Evolutionary conservation across 2,888 invertebrate genomes (phyloP).

Genomic region (Priocnemis perturbator): DNA sequence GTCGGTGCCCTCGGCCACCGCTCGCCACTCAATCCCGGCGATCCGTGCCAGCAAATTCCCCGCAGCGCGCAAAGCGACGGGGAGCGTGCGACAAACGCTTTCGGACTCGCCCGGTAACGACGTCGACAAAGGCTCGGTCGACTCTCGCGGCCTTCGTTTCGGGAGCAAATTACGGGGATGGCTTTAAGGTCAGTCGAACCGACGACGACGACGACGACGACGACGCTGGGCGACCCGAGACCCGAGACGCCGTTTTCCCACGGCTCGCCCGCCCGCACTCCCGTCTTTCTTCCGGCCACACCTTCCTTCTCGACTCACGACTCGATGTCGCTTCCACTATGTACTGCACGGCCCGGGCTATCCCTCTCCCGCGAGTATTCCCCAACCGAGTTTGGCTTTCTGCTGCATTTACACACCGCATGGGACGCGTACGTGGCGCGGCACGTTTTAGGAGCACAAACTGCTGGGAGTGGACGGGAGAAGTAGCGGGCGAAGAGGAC

Average conservation of each 20-base stretch:
- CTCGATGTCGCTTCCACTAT: slow-evolving; percentile 1
- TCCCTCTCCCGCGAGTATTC: slow-evolving; percentile 7
- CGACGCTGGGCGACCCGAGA: not conserved
- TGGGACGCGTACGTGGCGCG: slow-evolving; percentile 27
- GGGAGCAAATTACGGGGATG: slow-evolving; percentile 31
- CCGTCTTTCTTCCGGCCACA: not conserved
- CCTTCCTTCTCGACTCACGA: not conserved
- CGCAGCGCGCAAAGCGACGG: slow-evolving; percentile 9
- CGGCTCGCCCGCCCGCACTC: no score
- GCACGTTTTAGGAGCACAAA: slow-evolving; percentile 6
- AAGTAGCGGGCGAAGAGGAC: no score
- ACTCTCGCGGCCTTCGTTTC: slow-evolving; percentile 7
- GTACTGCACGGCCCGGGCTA: slow-evolving; percentile 8
- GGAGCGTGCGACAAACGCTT: slow-evolving; percentile 3
- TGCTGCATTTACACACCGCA: slow-evolving; percentile 24
- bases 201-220: no score
- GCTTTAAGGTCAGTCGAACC: slow-evolving; percentile 27
- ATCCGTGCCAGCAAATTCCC: no score
- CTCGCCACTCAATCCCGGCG: not conserved
- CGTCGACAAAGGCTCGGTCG: no score
- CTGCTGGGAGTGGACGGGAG: not conserved
- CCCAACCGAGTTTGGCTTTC: slow-evolving; percentile 19
- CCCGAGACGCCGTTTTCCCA: not conserved
- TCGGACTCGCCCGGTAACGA: no score
- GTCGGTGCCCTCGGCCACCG: no score